Conservation (phyloP, 2,888 invertebrate genomes). For the Lissonota sp. region DNA sequence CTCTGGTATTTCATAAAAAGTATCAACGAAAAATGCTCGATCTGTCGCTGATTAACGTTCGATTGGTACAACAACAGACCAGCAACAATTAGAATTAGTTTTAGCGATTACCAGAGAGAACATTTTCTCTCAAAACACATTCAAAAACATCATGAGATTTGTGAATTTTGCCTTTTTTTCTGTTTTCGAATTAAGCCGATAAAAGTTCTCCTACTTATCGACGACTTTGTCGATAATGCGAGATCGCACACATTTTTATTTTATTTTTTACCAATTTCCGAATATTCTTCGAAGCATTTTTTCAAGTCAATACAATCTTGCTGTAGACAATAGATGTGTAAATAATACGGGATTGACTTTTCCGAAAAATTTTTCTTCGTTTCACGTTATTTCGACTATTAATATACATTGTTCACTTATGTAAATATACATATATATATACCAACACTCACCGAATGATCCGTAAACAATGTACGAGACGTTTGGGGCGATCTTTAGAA, state of each 20-base stretch:
- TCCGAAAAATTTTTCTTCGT: conserved; percentile 12
- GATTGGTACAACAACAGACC: conserved; percentile 78
- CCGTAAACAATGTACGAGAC: conserved; percentile 35
- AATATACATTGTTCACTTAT: conserved; percentile 36
- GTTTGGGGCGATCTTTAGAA: conserved; percentile 51
- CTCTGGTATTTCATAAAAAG: conserved; percentile 85
- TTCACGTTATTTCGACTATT: conserved; percentile 15
- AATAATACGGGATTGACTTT: conserved; percentile 22
- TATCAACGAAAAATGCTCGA: conserved; percentile 86
- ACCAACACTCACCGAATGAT: conserved; percentile 34
- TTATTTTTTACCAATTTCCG: not conserved
- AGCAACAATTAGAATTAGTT: conserved; percentile 47
- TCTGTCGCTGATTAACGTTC: conserved; percentile 85
- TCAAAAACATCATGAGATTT: not conserved
- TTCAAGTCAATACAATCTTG: conserved; percentile 16
- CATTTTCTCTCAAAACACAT: not conserved
- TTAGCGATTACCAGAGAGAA: not conserved
- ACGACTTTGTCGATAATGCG: too few species aligned
- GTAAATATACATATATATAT: conserved; percentile 56
- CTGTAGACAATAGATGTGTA: conserved; percentile 48
- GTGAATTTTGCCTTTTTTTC: conserved; percentile 19
- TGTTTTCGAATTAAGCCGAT: not conserved
- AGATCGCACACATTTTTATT: too few species aligned
- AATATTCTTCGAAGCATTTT: conserved; percentile 39
- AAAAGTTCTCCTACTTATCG: too few species aligned